A percentile compares a stretch with the other conserved stretches of the same genome.
Conservation (phyloP, 1,140 invertebrate species). For the Anagrus nilaparvatae region DNA sequence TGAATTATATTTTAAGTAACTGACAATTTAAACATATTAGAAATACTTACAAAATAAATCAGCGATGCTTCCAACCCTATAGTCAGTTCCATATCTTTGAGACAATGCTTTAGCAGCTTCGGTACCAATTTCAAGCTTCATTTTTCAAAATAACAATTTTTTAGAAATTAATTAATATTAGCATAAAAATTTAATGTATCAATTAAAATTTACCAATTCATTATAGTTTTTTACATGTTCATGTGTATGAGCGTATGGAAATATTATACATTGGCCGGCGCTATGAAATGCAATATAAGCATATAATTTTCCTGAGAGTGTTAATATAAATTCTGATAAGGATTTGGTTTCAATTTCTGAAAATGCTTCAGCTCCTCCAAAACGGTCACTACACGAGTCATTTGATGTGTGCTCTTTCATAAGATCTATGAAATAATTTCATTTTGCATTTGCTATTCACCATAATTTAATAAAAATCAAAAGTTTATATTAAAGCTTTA, state of each 20-base stretch:
- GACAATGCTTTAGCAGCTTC: conserved; percentile 47
- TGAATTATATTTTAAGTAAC: no score
- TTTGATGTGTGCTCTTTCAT: conserved; percentile 49
- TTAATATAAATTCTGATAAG: conserved; percentile 43
- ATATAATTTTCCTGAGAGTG: conserved; percentile 44
- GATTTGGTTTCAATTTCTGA: conserved; percentile 63
- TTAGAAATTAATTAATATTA: conserved; percentile 21
- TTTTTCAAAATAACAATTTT: no score
- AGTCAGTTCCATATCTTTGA: conserved; percentile 53
- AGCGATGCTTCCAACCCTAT: conserved; percentile 46
- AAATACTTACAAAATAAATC: conserved; percentile 49
- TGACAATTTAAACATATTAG: no score
- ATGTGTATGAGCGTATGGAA: conserved; percentile 57
- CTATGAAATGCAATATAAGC: conserved; percentile 68
- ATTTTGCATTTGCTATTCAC: conserved; percentile 57
- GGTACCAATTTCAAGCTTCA: conserved; percentile 46
- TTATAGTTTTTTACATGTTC: conserved; percentile 50
- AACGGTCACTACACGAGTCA: conserved; percentile 65
- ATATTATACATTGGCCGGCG: conserved; percentile 59
- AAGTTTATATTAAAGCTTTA: conserved; percentile 8
- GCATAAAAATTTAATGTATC: neutral
- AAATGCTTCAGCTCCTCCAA: conserved; percentile 54
- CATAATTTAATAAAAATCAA: conserved; percentile 45
- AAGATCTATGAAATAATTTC: conserved; percentile 45
- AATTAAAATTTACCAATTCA: conserved; percentile 45